phyloP scores from a whole-genome alignment of 2,888 invertebrate genomes.

The Brenthis hecate region DNA sequence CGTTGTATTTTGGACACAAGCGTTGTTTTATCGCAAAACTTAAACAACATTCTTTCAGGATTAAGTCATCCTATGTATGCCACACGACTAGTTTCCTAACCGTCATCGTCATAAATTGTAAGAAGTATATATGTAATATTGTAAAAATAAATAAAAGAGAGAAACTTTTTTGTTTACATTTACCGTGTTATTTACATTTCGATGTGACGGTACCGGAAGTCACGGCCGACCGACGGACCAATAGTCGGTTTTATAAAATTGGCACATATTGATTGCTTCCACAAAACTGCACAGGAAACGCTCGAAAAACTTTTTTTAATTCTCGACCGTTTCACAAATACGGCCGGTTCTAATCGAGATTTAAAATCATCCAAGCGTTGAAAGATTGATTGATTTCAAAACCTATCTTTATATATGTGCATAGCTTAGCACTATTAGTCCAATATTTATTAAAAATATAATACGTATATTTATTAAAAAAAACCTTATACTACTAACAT shows the following conservation, averaged over 20 bases:
- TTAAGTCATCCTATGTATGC: too few relatives aligned
- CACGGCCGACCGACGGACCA: constrained; percentile 8
- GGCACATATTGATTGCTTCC: constrained; percentile 36
- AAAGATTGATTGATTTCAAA: constrained; percentile 33
- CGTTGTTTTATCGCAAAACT: too few relatives aligned
- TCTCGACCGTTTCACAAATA: constrained; percentile 18
- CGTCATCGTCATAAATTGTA: too few relatives aligned
- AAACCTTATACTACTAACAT: too few relatives aligned
- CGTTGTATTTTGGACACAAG: too few relatives aligned
- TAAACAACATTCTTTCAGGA: too few relatives aligned
- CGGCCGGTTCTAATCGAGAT: constrained; percentile 33
- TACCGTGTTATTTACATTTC: neutral
- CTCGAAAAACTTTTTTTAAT: constrained; percentile 31
- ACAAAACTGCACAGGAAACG: constrained; percentile 34
- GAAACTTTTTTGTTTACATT: neutral
- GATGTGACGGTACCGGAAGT: neutral
- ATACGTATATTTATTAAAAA: too few relatives aligned
- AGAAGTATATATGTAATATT: too few relatives aligned
- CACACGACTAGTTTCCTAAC: too few relatives aligned
- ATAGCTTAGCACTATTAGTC: too few relatives aligned
- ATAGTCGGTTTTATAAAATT: constrained; percentile 21
- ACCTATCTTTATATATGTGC: constrained; percentile 16
- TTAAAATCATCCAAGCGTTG: constrained; percentile 32
- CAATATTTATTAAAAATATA: neutral
- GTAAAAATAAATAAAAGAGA: neutral